Evolutionary conservation across 1,140 invertebrate genomes (phyloP).

Genomic region (Nilaparvata lugens): DNA sequence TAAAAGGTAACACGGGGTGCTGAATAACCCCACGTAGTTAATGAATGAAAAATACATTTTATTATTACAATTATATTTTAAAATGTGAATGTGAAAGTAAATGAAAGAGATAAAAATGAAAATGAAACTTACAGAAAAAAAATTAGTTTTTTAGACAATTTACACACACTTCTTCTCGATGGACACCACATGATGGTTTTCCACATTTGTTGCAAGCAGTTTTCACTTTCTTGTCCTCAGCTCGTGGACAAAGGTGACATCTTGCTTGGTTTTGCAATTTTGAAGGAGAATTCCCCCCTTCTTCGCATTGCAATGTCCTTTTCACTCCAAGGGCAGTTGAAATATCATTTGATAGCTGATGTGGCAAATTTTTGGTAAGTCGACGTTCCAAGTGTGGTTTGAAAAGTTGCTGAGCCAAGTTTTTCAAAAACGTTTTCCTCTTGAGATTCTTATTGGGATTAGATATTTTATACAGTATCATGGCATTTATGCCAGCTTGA

Average conservation of each 20-base stretch:
- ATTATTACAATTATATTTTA: background rate
- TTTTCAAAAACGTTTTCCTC: background rate
- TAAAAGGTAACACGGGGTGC: background rate
- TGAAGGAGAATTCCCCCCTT: background rate
- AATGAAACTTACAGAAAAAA: background rate
- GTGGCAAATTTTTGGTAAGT: background rate
- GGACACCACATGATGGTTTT: background rate
- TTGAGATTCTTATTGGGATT: background rate
- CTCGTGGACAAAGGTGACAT: background rate
- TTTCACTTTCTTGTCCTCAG: background rate
- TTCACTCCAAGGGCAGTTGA: background rate
- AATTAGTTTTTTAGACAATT: background rate
- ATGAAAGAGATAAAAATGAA: background rate
- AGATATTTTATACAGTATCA: constrained; percentile 23
- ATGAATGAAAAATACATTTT: background rate
- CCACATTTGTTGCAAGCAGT: background rate
- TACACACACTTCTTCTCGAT: background rate
- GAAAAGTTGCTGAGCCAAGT: too few species aligned
- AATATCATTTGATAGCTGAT: background rate
- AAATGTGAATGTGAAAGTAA: background rate
- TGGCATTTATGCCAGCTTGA: constrained; percentile 29
- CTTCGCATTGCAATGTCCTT: background rate
- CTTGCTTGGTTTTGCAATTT: background rate
- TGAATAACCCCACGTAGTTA: background rate
- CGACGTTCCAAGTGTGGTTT: background rate